Conservation (phyloP, 2,888 invertebrate species). For the Eretmocerus hayati region DNA sequence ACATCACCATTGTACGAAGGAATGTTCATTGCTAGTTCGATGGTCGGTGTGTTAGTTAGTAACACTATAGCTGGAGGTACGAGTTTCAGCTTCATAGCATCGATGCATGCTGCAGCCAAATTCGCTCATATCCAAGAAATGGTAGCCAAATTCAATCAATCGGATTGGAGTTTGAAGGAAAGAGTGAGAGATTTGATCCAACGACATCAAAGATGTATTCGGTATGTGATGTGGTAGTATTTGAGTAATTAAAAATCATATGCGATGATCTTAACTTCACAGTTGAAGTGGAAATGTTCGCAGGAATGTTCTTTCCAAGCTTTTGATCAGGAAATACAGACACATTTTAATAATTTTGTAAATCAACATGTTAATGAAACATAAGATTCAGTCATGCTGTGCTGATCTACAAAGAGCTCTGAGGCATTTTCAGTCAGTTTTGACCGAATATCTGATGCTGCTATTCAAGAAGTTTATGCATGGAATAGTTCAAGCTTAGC, state of each 20-base stretch:
- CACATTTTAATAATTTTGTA: too few relatives aligned
- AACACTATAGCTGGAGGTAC: slow-evolving; percentile 33
- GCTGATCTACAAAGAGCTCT: too few relatives aligned
- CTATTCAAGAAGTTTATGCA: too few relatives aligned
- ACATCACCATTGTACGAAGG: slow-evolving; percentile 28
- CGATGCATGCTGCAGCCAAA: slow-evolving; percentile 36
- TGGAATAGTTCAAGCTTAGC: too few relatives aligned
- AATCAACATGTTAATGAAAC: too few relatives aligned
- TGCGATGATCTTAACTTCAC: too few relatives aligned
- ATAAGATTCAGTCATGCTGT: too few relatives aligned
- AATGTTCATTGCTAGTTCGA: slow-evolving; percentile 26
- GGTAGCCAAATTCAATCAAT: slow-evolving; percentile 24
- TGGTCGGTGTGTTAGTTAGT: slow-evolving; percentile 25
- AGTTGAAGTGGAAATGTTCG: too few relatives aligned
- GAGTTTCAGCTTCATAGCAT: slow-evolving; percentile 32
- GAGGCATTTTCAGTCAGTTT: too few relatives aligned
- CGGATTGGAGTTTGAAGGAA: slow-evolving; percentile 17
- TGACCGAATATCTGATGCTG: too few relatives aligned
- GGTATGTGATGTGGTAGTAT: slow-evolving; percentile 28
- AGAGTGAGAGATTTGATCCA: slow-evolving; percentile 26
- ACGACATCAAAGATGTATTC: slow-evolving; percentile 36
- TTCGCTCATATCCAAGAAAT: slow-evolving; percentile 31
- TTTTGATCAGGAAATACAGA: neutral
- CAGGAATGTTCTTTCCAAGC: neutral
- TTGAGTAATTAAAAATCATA: too few relatives aligned